Evolutionary conservation across 2,888 invertebrate species (phyloP).

Genomic region (Galerucella calmariensis): DNA sequence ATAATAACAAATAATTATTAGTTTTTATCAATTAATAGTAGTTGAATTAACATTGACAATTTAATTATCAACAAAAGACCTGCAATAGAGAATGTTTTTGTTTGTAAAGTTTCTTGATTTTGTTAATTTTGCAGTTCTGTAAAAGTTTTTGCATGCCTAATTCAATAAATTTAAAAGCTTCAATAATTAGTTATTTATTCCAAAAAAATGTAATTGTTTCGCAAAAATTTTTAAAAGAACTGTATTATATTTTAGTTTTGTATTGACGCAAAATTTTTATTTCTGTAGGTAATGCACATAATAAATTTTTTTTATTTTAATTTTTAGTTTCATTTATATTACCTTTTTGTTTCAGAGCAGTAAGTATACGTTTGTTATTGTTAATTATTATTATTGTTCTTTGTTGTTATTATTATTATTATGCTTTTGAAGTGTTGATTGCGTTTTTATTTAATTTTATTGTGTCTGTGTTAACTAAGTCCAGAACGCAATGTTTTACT

Average conservation of each 20-base stretch:
- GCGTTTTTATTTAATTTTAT: slow-evolving; percentile 13
- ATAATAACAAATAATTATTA: slow-evolving; percentile 27
- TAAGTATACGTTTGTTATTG: slow-evolving; percentile 39
- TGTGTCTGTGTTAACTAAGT: neutral
- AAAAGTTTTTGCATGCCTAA: slow-evolving; percentile 34
- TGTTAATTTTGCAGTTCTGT: slow-evolving; percentile 40
- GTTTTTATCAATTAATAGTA: slow-evolving; percentile 35
- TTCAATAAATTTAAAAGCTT: slow-evolving; percentile 17
- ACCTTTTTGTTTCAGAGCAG: slow-evolving; percentile 36
- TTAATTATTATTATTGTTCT: slow-evolving; percentile 27
- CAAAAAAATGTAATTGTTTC: slow-evolving; percentile 11
- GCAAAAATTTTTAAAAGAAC: slow-evolving; percentile 36
- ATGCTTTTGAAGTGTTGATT: slow-evolving; percentile 32
- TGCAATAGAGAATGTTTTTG: slow-evolving; percentile 40
- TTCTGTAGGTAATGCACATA: slow-evolving; percentile 45
- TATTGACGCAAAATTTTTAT: slow-evolving; percentile 43
- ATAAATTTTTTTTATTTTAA: slow-evolving; percentile 45
- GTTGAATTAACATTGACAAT: slow-evolving; percentile 29
- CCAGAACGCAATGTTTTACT: too few species aligned
- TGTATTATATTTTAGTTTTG: slow-evolving; percentile 41
- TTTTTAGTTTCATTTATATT: slow-evolving; percentile 43
- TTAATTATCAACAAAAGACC: slow-evolving; percentile 24
- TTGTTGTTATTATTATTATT: slow-evolving; percentile 28
- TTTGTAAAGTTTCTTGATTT: slow-evolving; percentile 40
- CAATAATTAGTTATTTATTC: neutral